Evolutionary conservation across 2,113 vertebrate genomes (phyloP), one percentile per base, ranked within the genome.

Genomic region (Epinephelus moara): DNA sequence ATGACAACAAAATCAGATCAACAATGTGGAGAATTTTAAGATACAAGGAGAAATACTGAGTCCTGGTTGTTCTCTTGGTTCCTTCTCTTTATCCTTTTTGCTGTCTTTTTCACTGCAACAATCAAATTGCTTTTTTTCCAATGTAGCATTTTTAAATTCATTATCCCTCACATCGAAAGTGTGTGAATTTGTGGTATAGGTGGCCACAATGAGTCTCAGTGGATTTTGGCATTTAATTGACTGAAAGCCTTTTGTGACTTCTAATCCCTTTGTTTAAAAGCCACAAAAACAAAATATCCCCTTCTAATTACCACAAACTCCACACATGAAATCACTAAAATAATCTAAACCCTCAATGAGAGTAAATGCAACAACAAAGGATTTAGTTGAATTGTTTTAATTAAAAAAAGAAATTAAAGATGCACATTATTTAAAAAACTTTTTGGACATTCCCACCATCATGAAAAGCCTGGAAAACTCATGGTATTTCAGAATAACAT

Each of bases 211-310:
- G 18, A 13, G 45, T 18, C 21, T 55, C 19, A 10, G 18, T 50
- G n/a, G 37, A 23, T 59, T 76, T 76, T 71, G 40, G 19, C 23
- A 67, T 55, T 77, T 61, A 60, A 85, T 68, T 72, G 73, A 62
- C 49, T 78, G 60, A 68, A 73, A 56, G 70, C 30, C 67, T 67
- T 67, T 8, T 67, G 53, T 67, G 84, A 55, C 23, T 81, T 62
- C 10, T 50, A 73, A 73, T 86, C 37, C 62, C n/a, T 81, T 76
- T 61, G 37, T 61, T 71, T 67, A 61, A 71, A 72, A 53, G 52
- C 42, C 25, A 57, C 15, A 27, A 55, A 79, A 47, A 73, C 33
- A 13, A 56, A 75, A 42, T 67, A 3, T 17, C 42, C 40, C 10
- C 59, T 40, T 30, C 12, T 67, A 60, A 50, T 64, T 52, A 55